phyloP scores from a whole-genome alignment of 2,113 vertebrate species.

The Chionomys nivalis region DNA sequence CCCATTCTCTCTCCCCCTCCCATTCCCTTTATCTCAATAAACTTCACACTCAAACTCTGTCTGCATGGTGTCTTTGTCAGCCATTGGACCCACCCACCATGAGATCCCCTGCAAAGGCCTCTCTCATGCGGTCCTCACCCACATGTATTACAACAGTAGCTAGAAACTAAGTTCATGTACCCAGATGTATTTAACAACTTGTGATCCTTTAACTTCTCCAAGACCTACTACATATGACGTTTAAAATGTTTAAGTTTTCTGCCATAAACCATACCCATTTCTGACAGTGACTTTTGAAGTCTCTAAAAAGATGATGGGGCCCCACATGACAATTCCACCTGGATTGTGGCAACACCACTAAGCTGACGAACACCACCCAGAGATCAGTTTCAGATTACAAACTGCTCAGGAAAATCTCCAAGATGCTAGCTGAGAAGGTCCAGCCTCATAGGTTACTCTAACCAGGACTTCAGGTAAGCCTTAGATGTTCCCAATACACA shows the following conservation, averaged over 20 bases:
- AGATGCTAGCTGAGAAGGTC: background rate
- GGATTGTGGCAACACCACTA: background rate
- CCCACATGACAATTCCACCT: background rate
- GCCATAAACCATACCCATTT: background rate
- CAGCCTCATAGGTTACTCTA: background rate
- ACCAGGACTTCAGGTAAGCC: background rate
- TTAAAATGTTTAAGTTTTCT: background rate
- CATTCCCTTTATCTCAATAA: too few species aligned
- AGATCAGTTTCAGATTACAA: background rate
- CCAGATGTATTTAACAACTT: background rate
- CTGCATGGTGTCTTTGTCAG: too few species aligned
- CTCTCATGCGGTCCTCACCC: too few species aligned
- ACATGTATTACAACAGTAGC: too few species aligned
- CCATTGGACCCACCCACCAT: too few species aligned
- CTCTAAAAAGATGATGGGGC: background rate
- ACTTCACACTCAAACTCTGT: too few species aligned
- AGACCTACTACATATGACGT: background rate
- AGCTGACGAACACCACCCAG: background rate
- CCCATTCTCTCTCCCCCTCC: too few species aligned
- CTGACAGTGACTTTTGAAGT: background rate
- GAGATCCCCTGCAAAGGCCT: too few species aligned
- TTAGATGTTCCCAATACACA: background rate
- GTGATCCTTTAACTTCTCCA: background rate
- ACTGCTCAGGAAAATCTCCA: background rate
- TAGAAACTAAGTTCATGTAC: background rate